phyloP scores from a whole-genome alignment of 2,888 invertebrate species.

The Tenthredo amoena region DNA sequence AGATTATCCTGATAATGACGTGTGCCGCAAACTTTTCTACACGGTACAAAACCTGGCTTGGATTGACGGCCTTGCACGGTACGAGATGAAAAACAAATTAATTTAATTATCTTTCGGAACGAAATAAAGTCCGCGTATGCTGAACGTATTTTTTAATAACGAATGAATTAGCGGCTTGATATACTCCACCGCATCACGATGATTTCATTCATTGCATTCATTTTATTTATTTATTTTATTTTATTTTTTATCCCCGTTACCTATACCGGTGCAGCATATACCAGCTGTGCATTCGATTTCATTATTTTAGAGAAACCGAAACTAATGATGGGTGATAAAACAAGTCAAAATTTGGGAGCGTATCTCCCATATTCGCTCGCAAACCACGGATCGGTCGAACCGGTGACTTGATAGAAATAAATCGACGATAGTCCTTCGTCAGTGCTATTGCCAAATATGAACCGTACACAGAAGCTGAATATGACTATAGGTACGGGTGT shows the following conservation, averaged over 20 bases:
- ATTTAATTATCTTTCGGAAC: background rate
- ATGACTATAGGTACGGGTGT: background rate
- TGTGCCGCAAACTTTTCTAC: background rate
- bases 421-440: constrained; percentile 23
- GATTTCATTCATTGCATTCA: background rate
- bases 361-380: constrained; percentile 6
- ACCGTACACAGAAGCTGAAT: background rate
- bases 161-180: background rate
- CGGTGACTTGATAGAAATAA: constrained; percentile 29
- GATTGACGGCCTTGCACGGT: background rate
- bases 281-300: background rate
- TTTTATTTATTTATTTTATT: background rate
- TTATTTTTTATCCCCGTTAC: background rate
- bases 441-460: background rate
- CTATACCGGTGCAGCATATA: background rate
- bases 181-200: background rate
- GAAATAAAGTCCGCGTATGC: background rate
- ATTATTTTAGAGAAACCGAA: background rate
- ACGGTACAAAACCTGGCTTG: background rate
- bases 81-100: constrained; percentile 10
- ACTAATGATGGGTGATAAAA: constrained; percentile 30
- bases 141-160: background rate
- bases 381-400: background rate
- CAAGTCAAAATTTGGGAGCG: background rate
- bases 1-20: background rate